Evolutionary conservation across 2,113 vertebrate genomes (phyloP), one percentile per base, ranked within the genome.

Genomic region (Falcunculus frontatus): DNA sequence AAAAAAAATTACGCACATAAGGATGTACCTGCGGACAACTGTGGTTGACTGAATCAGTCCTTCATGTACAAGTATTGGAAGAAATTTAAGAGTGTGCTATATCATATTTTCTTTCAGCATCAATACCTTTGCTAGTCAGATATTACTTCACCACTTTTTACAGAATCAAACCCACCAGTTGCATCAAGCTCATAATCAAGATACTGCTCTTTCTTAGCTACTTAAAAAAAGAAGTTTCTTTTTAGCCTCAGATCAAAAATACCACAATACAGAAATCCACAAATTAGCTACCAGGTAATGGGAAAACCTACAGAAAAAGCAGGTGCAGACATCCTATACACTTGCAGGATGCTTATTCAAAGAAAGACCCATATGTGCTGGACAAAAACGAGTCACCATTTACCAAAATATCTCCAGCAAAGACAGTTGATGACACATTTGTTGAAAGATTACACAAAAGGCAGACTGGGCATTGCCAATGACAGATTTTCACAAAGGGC

Each of bases 1-100:
- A 0, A 1, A 1, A 2, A 32, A 37, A 56, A 27, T 13, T 9
- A n/a, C 16, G 44, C 9, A 37, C 11, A 37, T 44, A 67, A 84
- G 30, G 15, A 14, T 60, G 25, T 4, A 60, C 1, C 6, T 22
- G 7, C 3, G 33, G 53, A 89, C 41, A 87, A 6, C 32, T 23
- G 29, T 2, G 1, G 11, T 29, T 68, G 64, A 81, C 16, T 26
- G 22, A 81, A 52, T 81, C 13, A 47, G 16, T 70, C 23, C 27
- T 86, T 70, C 32, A 26, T 12, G 4, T 25, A 13, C 14, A 33
- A 32, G 3, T 55, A 55, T 3, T 39, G 14, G 27, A 90, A 74
- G 35, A 93, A 86, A 67, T 65, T 70, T 75, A 84, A 63, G 11
- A 32, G 8, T 21, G 13, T 13, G 4, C 15, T 87, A 35, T 11